Percentiles rank a stretch among this genome's conserved stretches.
Conservation (phyloP, 2,888 invertebrate species). For the Anagyrus pseudococci region DNA sequence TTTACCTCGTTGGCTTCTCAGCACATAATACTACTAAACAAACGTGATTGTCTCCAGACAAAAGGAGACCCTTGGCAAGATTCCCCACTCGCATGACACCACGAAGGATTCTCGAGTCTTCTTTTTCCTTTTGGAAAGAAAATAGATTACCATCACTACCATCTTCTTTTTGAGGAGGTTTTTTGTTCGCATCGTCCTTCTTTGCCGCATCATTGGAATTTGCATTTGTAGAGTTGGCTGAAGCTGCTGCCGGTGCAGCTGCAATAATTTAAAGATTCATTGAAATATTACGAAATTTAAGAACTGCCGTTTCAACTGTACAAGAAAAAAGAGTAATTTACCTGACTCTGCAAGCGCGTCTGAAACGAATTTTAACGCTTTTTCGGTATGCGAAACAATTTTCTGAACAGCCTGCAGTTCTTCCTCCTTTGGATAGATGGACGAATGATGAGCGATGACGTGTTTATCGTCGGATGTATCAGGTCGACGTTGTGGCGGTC, state of each 20-base stretch:
- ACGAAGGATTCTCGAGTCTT: slow-evolving; percentile 78
- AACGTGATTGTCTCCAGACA: slow-evolving; percentile 88
- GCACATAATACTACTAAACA: slow-evolving; percentile 94
- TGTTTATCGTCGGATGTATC: slow-evolving; percentile 97
- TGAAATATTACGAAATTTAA: background rate
- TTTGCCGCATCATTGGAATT: slow-evolving; percentile 43
- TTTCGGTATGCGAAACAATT: slow-evolving; percentile 91
- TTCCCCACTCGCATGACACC: slow-evolving; percentile 97
- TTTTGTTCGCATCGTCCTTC: slow-evolving; percentile 46
- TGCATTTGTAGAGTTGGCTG: slow-evolving; percentile 41
- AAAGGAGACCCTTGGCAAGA: slow-evolving; percentile 85
- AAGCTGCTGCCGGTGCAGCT: slow-evolving; percentile 31
- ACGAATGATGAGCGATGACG: slow-evolving; percentile 90
- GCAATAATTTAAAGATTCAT: background rate
- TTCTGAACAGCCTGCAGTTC: slow-evolving; percentile 90
- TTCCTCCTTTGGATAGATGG: slow-evolving; percentile 91
- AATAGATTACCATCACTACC: slow-evolving; percentile 76
- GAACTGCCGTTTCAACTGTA: background rate
- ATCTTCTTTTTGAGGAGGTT: slow-evolving; percentile 66
- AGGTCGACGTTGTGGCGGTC: slow-evolving; percentile 75
- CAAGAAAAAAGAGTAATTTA: slow-evolving; percentile 33
- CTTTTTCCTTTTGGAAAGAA: slow-evolving; percentile 74
- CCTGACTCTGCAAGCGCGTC: slow-evolving; percentile 77
- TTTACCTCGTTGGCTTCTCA: slow-evolving; percentile 84
- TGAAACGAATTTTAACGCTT: slow-evolving; percentile 91